Evolutionary conservation across 2,113 vertebrate species (phyloP).

Genomic region (Fulica atra): DNA sequence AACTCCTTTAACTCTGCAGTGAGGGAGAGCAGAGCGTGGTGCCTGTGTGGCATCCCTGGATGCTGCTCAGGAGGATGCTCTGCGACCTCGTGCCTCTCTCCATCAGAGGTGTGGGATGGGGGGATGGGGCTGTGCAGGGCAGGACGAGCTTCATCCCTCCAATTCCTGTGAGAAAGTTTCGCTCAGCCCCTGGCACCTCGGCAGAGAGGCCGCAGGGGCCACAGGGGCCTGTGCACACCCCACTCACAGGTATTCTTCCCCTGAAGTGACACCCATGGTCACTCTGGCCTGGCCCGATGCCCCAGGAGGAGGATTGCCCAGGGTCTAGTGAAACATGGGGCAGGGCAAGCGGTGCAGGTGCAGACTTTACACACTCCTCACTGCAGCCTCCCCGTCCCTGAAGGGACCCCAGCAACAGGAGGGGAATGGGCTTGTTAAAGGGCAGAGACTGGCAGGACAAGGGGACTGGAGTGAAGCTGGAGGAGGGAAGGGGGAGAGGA

Average conservation of each 20-base stretch:
- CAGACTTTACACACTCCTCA: too few species aligned
- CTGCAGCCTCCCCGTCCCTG: too few species aligned
- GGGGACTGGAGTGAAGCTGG: too few species aligned
- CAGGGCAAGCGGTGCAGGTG: too few species aligned
- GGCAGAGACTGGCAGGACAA: too few species aligned
- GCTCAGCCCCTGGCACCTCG: not conserved
- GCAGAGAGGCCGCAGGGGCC: too few species aligned
- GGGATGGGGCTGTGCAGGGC: accelerated
- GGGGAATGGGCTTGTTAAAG: too few species aligned
- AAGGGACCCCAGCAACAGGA: too few species aligned
- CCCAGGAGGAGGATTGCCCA: not conserved
- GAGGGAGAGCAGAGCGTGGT: not conserved
- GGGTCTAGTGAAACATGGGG: not conserved
- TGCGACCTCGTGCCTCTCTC: accelerated
- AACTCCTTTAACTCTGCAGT: not conserved
- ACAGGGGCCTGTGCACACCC: accelerated
- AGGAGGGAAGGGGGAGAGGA: too few species aligned
- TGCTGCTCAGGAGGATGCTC: not conserved
- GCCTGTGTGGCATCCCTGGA: too few species aligned
- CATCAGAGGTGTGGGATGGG: not conserved
- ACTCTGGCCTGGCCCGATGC: not conserved
- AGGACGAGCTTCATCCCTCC: not conserved
- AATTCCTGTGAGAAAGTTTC: not conserved
- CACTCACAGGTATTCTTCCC: not conserved
- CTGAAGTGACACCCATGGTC: not conserved